phyloP scores from a whole-genome alignment of 64 coral and sea anemone genomes.

The Orbicella faveolata region DNA sequence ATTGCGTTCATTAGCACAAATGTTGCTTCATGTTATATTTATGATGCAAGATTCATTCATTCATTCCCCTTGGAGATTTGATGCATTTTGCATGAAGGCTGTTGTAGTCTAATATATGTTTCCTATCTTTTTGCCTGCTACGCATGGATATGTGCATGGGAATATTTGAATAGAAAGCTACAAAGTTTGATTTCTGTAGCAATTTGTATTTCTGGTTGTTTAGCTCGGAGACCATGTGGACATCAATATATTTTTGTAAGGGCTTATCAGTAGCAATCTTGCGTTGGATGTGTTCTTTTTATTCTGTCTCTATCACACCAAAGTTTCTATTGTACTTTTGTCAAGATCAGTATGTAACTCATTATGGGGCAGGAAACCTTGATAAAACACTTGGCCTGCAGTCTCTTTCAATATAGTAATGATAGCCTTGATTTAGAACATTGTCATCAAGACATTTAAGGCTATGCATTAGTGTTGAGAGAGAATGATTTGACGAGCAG shows the following conservation, averaged over 20 bases:
- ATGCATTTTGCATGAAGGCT: constrained; percentile 9
- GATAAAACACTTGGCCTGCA: neutral
- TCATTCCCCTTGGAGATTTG: constrained; percentile 1
- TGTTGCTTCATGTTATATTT: constrained; percentile 24
- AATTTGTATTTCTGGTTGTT: neutral
- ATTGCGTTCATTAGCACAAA: neutral
- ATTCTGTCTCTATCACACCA: neutral
- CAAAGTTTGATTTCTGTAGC: neutral
- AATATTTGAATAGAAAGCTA: neutral
- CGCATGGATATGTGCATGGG: no score
- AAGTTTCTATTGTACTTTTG: constrained; percentile 11
- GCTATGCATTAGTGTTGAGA: neutral
- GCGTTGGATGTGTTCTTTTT: neutral
- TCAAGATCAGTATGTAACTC: neutral
- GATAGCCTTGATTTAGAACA: neutral
- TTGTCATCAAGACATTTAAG: neutral
- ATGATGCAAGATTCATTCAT: constrained; percentile 2
- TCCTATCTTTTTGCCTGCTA: neutral
- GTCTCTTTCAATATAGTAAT: neutral
- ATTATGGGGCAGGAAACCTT: neutral
- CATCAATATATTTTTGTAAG: neutral
- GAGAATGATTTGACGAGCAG: constrained; percentile 8
- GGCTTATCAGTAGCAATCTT: constrained; percentile 31
- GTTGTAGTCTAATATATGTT: neutral
- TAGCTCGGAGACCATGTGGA: neutral